Base-by-base conservation (phyloP, 2,113 vertebrate species). In the Ophiodon elongatus region DNA sequence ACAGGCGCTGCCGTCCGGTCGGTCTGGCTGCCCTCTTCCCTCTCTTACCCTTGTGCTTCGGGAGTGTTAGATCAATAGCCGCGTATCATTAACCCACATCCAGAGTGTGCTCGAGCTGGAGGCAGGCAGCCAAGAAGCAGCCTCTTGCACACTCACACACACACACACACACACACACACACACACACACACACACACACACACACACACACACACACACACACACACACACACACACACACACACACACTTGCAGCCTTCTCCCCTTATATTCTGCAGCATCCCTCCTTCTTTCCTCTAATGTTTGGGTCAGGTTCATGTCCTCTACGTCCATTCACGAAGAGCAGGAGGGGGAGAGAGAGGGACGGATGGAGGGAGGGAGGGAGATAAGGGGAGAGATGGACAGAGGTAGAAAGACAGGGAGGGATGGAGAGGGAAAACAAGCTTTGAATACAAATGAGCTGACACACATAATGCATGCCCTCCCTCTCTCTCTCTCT, bases 391-490 rank as follows among this genome's bases (percentile, higher is more conserved):
- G 69, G 73, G 56, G 70, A 79, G 68, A 57, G 89, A 82, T 37
- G 81, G 90, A 91, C 65, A 76, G 84, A 88, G 82, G 77, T 45
- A 68, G 54, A 73, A 56, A 80, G 70, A 76, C 71, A 73, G 79
- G 80, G 80, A 84, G 82, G 75, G 69, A 85, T 73, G 72, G 73
- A 80, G 80, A 77, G 83, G 70, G 73, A 73, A 83, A 88, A 83
- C 92, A 85, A 80, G 82, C 90, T 83, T 84, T 89, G 94, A 94
- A 95, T 95, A 92, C 91, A 95, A 94, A 95, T 94, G 86, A 95
- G 93, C 85, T 93, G 92, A 90, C 90, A 93, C 90, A 91, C 88
- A 92, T 89, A 86, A 85, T 72, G 71, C 78, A 78, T 78, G 19
- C 84, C 85, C 90, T 80, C 90, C 80, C 84, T 80, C 50, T 11